Conservation (phyloP, 2,888 invertebrate species). For the Neoitamus cyanurus region DNA sequence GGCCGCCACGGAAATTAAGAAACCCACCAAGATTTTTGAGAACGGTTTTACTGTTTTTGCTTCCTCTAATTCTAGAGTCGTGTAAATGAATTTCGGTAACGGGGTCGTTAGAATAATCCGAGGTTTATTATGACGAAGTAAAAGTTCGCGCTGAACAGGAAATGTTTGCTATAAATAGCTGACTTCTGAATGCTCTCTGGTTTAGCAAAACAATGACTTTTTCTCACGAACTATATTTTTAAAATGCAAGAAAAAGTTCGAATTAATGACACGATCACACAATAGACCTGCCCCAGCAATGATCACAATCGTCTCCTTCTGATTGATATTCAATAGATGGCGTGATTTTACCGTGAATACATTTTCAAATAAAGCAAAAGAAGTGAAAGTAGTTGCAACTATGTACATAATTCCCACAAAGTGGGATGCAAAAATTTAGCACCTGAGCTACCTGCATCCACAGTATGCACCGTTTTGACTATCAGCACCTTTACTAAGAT, state of each 20-base stretch:
- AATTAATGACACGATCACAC: neutral
- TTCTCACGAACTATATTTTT: neutral
- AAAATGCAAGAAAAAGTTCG: neutral
- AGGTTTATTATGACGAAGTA: neutral
- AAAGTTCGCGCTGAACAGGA: neutral
- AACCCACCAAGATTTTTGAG: neutral
- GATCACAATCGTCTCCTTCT: neutral
- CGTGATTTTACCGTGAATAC: neutral
- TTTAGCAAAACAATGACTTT: neutral
- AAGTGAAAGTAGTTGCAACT: neutral
- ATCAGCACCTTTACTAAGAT: neutral
- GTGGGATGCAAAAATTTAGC: neutral
- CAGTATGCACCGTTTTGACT: neutral
- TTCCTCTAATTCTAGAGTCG: neutral
- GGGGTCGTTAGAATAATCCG: neutral
- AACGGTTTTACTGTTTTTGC: neutral
- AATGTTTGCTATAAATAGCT: neutral
- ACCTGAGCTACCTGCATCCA: neutral
- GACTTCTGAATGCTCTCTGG: neutral
- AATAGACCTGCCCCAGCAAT: neutral
- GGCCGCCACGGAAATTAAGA: neutral
- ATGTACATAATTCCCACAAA: neutral
- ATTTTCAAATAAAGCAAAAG: neutral
- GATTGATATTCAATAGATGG: neutral
- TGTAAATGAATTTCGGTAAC: neutral